Base-by-base conservation (phyloP, 2,797 vertebrate genomes). In the Sebastiscus tertius region DNA sequence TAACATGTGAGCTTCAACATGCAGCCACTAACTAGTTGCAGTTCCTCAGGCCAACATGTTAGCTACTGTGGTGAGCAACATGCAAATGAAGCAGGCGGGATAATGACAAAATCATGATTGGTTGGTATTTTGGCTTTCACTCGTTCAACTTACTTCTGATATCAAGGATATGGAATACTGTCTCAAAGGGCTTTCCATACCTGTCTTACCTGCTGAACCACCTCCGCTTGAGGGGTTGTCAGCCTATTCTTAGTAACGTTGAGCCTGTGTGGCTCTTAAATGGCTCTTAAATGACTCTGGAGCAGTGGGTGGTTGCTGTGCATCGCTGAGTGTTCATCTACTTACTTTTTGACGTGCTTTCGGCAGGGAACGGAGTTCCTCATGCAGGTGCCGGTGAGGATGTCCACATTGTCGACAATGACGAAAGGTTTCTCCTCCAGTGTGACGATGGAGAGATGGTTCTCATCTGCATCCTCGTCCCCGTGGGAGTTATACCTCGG, bases 351-450 rank as follows among this genome's bases (percentile, higher is more conserved):
- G 92, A 99, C 94, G 7, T 98, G 98, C 87, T 97, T 99, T 69
- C 98, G 96, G 84, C 99, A 99, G 0, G 98, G 97, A 52, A 99
- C 99, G 0, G 98, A 99, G 95, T 99, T 99, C 69, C 98, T 97
- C 75, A 97, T 98, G 68, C 99, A 99, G 0, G 98, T 98, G 78
- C 99, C 99, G 0, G 98, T 99, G 87, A 99, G 93, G 11, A 97
- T 97, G 91, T 99, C 99, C 85, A 99, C 97, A 24, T 99, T 97
- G 72, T 99, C 99, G 3, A 99, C 99, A 0, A 99, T 97, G 72
- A 99, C 99, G 5, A 99, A 99, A 2, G 99, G 99, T 16, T 97
- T 97, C 92, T 99, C 99, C 92, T 99, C 99, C 92, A 99, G 92
- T 2, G 99, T 99, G 88, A 99, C 99, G 1, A 99, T 98, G 88